A percentile compares a stretch with the other conserved stretches of the same genome.
Conservation (phyloP, 2,113 vertebrate genomes). For the Capreolus pygargus region DNA sequence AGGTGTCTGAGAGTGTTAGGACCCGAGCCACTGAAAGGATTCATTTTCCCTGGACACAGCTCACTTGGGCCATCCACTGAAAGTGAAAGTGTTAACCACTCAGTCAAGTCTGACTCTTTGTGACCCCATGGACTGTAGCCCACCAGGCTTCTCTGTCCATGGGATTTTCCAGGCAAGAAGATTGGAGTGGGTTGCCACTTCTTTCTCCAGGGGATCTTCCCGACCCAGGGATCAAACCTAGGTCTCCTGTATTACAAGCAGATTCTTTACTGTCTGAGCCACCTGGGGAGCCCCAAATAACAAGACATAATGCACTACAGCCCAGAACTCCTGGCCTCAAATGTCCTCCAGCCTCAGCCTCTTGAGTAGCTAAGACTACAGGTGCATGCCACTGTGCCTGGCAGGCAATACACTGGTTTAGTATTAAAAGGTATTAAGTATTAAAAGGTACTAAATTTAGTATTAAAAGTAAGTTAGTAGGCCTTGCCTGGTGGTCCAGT, state of each 20-base stretch:
- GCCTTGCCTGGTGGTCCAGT: neutral
- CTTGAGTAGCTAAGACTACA: neutral
- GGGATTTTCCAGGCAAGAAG: neutral
- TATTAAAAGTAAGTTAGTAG: neutral
- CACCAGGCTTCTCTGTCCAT: neutral
- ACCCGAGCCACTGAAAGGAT: neutral
- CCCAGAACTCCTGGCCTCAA: neutral
- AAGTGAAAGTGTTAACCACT: neutral
- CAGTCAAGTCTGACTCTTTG: neutral
- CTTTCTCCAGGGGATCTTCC: neutral
- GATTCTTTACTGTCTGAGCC: neutral
- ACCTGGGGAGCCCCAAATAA: neutral
- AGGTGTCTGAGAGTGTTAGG: neutral
- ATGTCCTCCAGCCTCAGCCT: neutral
- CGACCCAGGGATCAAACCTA: neutral
- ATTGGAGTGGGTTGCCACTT: neutral
- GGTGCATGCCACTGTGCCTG: neutral
- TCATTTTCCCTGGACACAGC: neutral
- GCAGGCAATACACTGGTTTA: neutral
- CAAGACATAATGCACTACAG: neutral
- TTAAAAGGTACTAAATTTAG: neutral
- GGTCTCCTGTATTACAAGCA: neutral
- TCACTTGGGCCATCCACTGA: neutral
- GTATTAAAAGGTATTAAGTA: neutral
- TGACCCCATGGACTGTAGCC: neutral